Evolutionary conservation across 2,888 invertebrate species (phyloP).

Genomic region (Panzeria rudis): DNA sequence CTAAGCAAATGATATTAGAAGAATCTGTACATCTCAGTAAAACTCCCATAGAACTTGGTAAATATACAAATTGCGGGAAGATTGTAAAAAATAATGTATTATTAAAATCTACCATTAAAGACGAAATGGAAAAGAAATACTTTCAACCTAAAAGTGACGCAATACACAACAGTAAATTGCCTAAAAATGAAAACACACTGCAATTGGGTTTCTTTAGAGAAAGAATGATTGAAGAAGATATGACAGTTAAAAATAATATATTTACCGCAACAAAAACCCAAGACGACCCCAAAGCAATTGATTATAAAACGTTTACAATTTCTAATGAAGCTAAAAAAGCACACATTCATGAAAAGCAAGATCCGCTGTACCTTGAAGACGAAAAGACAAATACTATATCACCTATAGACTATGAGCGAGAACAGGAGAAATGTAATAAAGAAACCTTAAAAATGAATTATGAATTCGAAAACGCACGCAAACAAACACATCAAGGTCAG

Average conservation of each 20-base stretch:
- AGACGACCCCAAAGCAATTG: neutral
- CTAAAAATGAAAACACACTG: neutral
- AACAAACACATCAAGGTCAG: neutral
- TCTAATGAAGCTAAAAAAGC: neutral
- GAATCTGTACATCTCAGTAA: conserved; percentile 39
- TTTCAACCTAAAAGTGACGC: neutral
- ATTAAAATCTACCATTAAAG: neutral
- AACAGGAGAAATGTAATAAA: neutral
- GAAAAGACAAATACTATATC: neutral
- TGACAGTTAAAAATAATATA: neutral
- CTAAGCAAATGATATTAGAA: conserved; percentile 60
- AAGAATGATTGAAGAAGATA: conserved; percentile 16
- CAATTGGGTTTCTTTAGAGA: conserved; percentile 68
- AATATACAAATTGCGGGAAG: conserved; percentile 52
- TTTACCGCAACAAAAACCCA: neutral
- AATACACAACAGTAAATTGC: neutral
- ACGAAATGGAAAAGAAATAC: neutral
- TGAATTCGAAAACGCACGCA: too few relatives aligned
- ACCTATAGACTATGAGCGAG: neutral
- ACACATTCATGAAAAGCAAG: neutral
- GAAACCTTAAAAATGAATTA: neutral
- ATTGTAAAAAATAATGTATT: neutral
- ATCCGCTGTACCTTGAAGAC: neutral
- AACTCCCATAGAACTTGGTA: conserved; percentile 53
- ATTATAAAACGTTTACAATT: neutral